These are phyloP conservation scores for Adelosebastes latens DNA, from an alignment of 2,797 vertebrate genomes.

Conservation along the genomic window DNA sequence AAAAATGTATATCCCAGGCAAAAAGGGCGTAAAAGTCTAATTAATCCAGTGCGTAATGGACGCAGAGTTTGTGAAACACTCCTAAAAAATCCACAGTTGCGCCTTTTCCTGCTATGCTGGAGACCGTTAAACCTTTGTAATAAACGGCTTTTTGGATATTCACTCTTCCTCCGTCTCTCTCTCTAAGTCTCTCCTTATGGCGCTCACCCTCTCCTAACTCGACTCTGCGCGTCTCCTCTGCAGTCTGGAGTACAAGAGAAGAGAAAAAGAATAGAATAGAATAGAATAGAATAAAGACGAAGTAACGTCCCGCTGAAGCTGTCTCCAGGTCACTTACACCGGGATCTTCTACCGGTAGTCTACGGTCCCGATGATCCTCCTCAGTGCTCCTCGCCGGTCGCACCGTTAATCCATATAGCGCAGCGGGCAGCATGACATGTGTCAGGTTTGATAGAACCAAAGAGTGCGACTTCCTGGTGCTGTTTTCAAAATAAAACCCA, in stretches of 20 bases:
- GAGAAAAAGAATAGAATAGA: background rate
- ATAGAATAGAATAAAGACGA: background rate
- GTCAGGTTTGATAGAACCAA: background rate
- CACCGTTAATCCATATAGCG: slow-evolving; percentile 59
- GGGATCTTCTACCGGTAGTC: background rate
- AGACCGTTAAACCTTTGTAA: background rate
- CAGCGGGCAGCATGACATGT: background rate
- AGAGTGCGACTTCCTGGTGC: background rate
- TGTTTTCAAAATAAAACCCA: slow-evolving; percentile 57
- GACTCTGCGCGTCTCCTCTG: slow-evolving; percentile 33
- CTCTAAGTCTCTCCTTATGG: slow-evolving; percentile 16
- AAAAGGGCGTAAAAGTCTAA: slow-evolving; percentile 31
- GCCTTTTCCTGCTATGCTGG: background rate
- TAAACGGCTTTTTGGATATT: slow-evolving; percentile 20
- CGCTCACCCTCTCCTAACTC: slow-evolving; percentile 39
- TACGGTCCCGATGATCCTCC: slow-evolving; percentile 45
- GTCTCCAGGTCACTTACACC: slow-evolving; percentile 14
- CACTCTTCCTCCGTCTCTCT: background rate
- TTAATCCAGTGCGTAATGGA: slow-evolving; percentile 31
- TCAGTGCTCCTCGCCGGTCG: slow-evolving; percentile 39
- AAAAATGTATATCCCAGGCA: slow-evolving; percentile 7
- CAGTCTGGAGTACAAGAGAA: slow-evolving; percentile 15
- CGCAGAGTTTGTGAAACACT: slow-evolving; percentile 9
- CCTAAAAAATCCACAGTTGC: slow-evolving; percentile 3
- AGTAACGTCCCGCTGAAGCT: slow-evolving; percentile 3